Percentiles rank a stretch among this genome's conserved stretches.
phyloP scores from a whole-genome alignment of 2,797 vertebrate species.

The Diceros bicornis region DNA sequence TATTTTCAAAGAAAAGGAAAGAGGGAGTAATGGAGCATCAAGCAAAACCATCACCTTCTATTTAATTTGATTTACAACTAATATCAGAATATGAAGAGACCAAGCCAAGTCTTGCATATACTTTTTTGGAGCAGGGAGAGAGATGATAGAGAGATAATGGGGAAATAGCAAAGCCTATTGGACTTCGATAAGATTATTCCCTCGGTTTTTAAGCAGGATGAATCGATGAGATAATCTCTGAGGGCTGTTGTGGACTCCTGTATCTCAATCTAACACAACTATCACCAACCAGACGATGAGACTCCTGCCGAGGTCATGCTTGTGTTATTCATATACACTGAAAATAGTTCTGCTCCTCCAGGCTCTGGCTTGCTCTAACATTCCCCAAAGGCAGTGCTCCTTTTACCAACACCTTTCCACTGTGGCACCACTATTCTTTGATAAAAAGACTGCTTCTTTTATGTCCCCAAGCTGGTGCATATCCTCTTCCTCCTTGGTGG shows the following conservation, averaged over 20 bases:
- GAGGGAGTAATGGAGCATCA: background rate
- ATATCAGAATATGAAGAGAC: background rate
- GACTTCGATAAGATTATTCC: background rate
- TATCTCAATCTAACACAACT: slow-evolving; percentile 91
- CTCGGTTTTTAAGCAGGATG: slow-evolving; percentile 89
- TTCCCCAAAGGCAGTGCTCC: background rate
- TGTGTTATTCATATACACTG: background rate
- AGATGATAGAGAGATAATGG: background rate
- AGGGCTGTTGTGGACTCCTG: slow-evolving; percentile 91
- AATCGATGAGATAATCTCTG: slow-evolving; percentile 90
- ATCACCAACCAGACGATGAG: slow-evolving; percentile 90
- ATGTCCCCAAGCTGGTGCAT: background rate
- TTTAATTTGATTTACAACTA: slow-evolving; percentile 60
- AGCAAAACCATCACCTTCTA: background rate
- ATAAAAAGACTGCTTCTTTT: background rate
- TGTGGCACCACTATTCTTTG: background rate
- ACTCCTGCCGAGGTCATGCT: slow-evolving; percentile 91
- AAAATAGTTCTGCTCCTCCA: background rate
- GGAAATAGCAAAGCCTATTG: background rate
- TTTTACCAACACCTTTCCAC: background rate
- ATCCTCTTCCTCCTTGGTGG: background rate
- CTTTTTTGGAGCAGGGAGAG: background rate
- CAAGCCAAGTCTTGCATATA: background rate
- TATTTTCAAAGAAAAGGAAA: slow-evolving; percentile 62
- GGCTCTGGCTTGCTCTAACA: background rate